phyloP scores from a whole-genome alignment of 2,888 invertebrate species.

The Brenthis ino region DNA sequence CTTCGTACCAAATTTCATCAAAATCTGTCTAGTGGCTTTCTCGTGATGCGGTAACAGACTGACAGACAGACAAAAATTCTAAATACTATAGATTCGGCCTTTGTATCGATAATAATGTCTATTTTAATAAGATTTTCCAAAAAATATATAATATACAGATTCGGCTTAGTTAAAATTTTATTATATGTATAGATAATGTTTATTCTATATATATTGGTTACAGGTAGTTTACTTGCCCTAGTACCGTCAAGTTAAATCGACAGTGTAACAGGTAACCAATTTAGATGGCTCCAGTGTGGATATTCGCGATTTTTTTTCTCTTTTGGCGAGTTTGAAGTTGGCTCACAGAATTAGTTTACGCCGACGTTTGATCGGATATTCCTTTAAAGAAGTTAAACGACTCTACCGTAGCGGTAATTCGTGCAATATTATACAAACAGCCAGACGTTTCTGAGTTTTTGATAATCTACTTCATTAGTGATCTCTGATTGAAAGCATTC shows the following conservation, averaged over 20 bases:
- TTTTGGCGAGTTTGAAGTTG: constrained; percentile 71
- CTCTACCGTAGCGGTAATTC: constrained; percentile 59
- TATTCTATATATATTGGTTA: constrained; percentile 7
- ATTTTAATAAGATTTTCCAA: no score
- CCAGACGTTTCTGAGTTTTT: constrained; percentile 45
- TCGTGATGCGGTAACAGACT: no score
- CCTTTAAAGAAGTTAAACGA: constrained; percentile 73
- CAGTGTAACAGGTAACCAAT: constrained; percentile 75
- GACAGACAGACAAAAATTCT: no score
- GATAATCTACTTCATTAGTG: constrained; percentile 55
- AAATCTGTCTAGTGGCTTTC: no score
- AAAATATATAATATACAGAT: no score
- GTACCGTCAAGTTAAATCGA: constrained; percentile 60
- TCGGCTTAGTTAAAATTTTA: no score
- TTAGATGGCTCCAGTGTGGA: constrained; percentile 64
- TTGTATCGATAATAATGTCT: no score
- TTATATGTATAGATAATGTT: no score
- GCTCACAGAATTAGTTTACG: constrained; percentile 79
- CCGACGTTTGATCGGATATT: constrained; percentile 78
- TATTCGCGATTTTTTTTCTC: constrained; percentile 65
- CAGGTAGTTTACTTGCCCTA: constrained; percentile 37
- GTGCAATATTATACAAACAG: constrained; percentile 59
- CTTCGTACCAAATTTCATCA: no score
- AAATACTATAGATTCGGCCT: no score
- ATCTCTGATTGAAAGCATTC: constrained; percentile 47